Base-by-base conservation (phyloP, 1,140 invertebrate genomes). In the Rhynchophorus ferrugineus region DNA sequence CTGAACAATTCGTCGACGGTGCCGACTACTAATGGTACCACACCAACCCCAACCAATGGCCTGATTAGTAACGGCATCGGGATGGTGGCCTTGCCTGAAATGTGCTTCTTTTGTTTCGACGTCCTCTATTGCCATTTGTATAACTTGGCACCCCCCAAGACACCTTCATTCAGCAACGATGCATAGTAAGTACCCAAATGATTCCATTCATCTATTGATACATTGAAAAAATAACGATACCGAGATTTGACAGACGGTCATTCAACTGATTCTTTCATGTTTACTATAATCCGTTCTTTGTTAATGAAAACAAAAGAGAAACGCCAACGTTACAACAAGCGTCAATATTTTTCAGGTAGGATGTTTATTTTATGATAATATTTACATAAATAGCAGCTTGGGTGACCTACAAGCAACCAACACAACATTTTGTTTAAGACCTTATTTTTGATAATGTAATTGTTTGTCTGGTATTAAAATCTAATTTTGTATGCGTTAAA, bases 41-140 rank as follows among this genome's bases (percentile, higher is more conserved):
- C 69, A 18, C 56, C 68, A 20, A 36, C 59, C 36, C 39, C 59
- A 29, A 54, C 44, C 52, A 63, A 60, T 58, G 70, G 72, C 24
- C 13, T 47, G 44, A 59, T 55, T 17, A 61, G 61, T 14, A 73
- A 71, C 44, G 61, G 63, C 14, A 37, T 44, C 58, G 71, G 78
- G 73, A 68, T 81, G 71, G 84, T 95, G 33, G 89, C 89, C 49
- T 82, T 86, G 69, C 85, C 89, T 42, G 92, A 96, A 72, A 98
- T 98, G 95, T 95, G 91, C 70, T 93, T 91, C 76, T 98, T 90
- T 76, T 98, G 95, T 80, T 98, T 97, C 76, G 94, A 98, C 75
- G 92, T 96, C 53, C 81, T 98, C 44, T 92, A 95, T 73, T 85
- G 84, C 71, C 89, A 96, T 75, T 78, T 97, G 62, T 85, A 96